Percentiles rank a stretch among this genome's conserved stretches.
Conservation (phyloP, 1,140 invertebrate species). For the Gryllus bimaculatus region DNA sequence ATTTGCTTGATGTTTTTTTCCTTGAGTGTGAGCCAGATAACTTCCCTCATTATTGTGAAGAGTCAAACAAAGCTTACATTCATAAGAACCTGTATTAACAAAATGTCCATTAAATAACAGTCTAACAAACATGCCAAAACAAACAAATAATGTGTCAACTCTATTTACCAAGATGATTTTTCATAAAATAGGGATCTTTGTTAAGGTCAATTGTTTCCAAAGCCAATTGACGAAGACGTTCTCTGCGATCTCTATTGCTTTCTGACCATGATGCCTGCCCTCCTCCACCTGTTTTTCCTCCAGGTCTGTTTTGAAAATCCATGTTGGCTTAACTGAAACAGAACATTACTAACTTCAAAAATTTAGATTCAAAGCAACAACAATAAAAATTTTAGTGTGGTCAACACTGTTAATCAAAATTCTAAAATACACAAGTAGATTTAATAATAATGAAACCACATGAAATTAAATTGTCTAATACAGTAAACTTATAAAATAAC, state of each 20-base stretch:
- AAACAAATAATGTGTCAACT: not conserved
- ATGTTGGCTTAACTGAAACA: slow-evolving; percentile 38
- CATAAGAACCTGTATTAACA: slow-evolving; percentile 72
- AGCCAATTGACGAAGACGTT: slow-evolving; percentile 89
- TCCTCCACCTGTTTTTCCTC: slow-evolving; percentile 96
- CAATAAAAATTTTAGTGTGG: too few relatives aligned
- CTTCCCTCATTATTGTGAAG: slow-evolving; percentile 99
- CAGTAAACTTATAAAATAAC: too few relatives aligned
- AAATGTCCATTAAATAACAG: not conserved
- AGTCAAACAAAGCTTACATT: slow-evolving; percentile 97
- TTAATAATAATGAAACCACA: too few relatives aligned
- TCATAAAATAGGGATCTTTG: slow-evolving; percentile 99
- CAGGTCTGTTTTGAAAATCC: slow-evolving; percentile 96
- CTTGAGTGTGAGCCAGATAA: slow-evolving; percentile 98
- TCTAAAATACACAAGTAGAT: too few relatives aligned
- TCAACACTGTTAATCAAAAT: too few relatives aligned
- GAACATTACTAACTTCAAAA: too few relatives aligned
- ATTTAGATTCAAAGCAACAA: too few relatives aligned
- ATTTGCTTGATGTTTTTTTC: slow-evolving; percentile 99
- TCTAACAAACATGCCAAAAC: not conserved
- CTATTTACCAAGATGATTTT: slow-evolving; percentile 79
- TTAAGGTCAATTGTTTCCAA: slow-evolving; percentile 97
- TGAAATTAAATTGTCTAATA: too few relatives aligned
- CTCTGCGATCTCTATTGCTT: slow-evolving; percentile 90
- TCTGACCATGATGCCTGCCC: slow-evolving; percentile 99